phyloP scores from a whole-genome alignment of 2,797 vertebrate genomes.

The Botia kubotai region DNA sequence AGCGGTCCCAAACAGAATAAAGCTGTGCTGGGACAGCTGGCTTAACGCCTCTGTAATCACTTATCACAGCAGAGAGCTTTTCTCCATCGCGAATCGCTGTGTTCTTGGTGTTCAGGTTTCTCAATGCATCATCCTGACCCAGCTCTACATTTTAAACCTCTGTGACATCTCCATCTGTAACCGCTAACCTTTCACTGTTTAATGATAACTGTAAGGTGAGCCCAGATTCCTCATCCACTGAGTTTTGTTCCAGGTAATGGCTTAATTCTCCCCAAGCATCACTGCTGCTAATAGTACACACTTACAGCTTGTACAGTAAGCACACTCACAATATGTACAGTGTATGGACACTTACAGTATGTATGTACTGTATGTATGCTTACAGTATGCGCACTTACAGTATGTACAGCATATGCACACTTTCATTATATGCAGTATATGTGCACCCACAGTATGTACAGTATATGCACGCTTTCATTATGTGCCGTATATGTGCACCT shows the following conservation, averaged over 20 bases:
- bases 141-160: background rate
- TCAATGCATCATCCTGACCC: background rate
- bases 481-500: too few species aligned
- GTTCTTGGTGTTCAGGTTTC: background rate
- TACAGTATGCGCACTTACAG: too few species aligned
- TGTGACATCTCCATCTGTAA: background rate
- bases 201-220: conserved; percentile 6
- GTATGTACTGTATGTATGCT: too few species aligned
- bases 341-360: too few species aligned
- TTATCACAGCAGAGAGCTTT: conserved; percentile 12
- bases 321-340: too few species aligned
- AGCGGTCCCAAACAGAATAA: conserved; percentile 18
- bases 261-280: background rate
- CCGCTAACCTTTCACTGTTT: background rate
- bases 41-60: conserved; percentile 1
- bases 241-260: background rate
- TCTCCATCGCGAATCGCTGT: background rate
- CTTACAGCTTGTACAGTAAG: background rate
- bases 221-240: background rate
- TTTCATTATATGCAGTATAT: too few species aligned
- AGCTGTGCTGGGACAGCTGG: conserved; percentile 8
- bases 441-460: too few species aligned
- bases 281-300: background rate
- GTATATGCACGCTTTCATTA: too few species aligned
- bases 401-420: too few species aligned